A percentile compares a stretch with the other conserved stretches of the same genome.
Conservation (phyloP, 2,888 invertebrate species). For the Rhagophthalmus giganteus region DNA sequence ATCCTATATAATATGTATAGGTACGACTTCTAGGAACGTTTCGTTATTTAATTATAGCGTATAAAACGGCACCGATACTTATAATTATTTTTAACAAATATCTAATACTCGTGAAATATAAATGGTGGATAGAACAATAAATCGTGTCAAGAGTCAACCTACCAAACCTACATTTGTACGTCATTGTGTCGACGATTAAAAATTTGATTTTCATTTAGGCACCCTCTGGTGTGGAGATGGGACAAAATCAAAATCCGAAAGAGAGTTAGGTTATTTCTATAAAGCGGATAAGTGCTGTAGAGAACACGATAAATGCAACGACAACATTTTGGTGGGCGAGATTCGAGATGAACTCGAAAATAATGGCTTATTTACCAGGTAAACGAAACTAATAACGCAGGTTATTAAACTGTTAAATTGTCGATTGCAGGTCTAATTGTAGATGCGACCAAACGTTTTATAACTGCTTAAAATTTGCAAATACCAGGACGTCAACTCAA, state of each 20-base stretch:
- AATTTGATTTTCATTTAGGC: too few species aligned
- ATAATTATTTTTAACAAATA: too few species aligned
- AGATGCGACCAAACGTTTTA: constrained; percentile 70
- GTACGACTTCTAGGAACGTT: too few species aligned
- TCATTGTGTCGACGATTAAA: too few species aligned
- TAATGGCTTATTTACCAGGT: constrained; percentile 69
- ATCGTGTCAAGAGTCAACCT: too few species aligned
- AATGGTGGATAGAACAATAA: too few species aligned
- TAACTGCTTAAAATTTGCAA: constrained; percentile 64
- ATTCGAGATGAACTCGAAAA: constrained; percentile 65
- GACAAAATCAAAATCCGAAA: constrained; percentile 60
- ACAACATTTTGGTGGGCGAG: constrained; percentile 61
- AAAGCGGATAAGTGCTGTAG: constrained; percentile 71
- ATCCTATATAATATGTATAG: too few species aligned
- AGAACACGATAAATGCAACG: constrained; percentile 69
- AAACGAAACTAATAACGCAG: constrained; percentile 11
- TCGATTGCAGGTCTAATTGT: constrained; percentile 68
- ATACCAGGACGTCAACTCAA: constrained; percentile 60
- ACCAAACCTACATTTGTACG: too few species aligned
- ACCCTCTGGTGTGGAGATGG: constrained; percentile 79
- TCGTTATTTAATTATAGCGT: too few species aligned
- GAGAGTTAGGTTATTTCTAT: constrained; percentile 67
- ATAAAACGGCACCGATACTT: too few species aligned
- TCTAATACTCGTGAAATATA: too few species aligned
- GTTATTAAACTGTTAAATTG: too few species aligned